Percentiles rank a stretch among this genome's conserved stretches.
Conservation (phyloP, 2,797 vertebrate species). For the Scarus forsteni region DNA sequence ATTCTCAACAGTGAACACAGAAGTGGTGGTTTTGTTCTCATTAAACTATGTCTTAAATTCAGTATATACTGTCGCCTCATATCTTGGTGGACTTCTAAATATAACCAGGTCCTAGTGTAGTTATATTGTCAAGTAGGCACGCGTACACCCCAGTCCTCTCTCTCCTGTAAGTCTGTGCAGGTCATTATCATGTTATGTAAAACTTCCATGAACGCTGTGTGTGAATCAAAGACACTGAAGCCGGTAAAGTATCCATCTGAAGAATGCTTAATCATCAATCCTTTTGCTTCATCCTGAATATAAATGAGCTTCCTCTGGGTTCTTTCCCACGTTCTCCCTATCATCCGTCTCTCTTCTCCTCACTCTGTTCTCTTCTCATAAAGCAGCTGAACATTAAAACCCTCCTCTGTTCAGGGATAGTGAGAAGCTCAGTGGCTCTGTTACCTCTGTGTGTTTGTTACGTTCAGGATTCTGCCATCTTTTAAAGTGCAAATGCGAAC, state of each 20-base stretch:
- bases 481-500: constrained; percentile 51
- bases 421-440: constrained; percentile 20
- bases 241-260: constrained; percentile 49
- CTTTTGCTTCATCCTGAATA: constrained; percentile 68
- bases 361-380: constrained; percentile 30
- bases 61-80: constrained; percentile 7
- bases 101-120: constrained; percentile 2
- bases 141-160: constrained; percentile 26
- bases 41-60: not conserved
- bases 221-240: constrained; percentile 46
- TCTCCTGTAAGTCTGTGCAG: constrained; percentile 25
- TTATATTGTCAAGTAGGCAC: constrained; percentile 32
- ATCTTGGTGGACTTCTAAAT: not conserved
- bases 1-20: constrained; percentile 4
- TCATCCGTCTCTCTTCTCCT: constrained; percentile 57
- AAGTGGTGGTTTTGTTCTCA: not conserved
- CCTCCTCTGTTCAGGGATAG: constrained; percentile 49
- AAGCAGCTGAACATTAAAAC: constrained; percentile 35
- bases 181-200: constrained; percentile 55
- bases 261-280: constrained; percentile 58
- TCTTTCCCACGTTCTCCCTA: constrained; percentile 39
- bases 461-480: constrained; percentile 42
- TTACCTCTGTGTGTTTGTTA: constrained; percentile 4
- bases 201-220: constrained; percentile 33
- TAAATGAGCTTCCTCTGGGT: constrained; percentile 55